Percentiles rank a stretch among this genome's conserved stretches.
Conservation (phyloP, 2,888 invertebrate genomes). For the Drosophila kanekoi region DNA sequence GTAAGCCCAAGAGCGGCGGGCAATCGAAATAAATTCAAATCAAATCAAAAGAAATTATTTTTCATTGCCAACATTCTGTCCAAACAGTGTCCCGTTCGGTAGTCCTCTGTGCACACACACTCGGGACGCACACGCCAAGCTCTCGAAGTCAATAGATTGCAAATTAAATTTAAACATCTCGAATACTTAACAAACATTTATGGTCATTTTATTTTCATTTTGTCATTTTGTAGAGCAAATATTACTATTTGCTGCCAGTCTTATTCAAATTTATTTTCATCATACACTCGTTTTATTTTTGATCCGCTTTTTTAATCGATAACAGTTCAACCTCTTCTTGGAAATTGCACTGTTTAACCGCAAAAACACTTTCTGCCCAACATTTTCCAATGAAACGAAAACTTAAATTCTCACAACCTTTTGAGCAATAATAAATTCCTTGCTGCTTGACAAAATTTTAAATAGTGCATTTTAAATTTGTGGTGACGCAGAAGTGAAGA, state of each 20-base stretch:
- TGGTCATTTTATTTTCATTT: conserved; percentile 12
- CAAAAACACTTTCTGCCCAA: conserved; percentile 1
- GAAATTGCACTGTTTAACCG: neutral
- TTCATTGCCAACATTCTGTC: conserved; percentile 1
- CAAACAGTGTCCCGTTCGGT: conserved; percentile 7
- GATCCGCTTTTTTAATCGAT: neutral
- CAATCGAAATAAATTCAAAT: conserved; percentile 36
- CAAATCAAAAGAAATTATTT: conserved; percentile 38
- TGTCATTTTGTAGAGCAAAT: neutral
- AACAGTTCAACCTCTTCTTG: neutral
- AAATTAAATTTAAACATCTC: conserved; percentile 33
- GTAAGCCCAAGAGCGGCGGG: conserved; percentile 33
- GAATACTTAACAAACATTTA: conserved; percentile 20
- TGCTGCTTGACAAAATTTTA: conserved; percentile 3
- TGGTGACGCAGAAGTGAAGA: neutral
- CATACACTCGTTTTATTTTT: no score
- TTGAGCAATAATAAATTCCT: conserved; percentile 1
- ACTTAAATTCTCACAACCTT: conserved; percentile 3
- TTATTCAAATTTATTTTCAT: no score
- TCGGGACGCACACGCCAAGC: neutral
- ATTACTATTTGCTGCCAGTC: neutral
- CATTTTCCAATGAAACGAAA: neutral
- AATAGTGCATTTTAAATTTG: neutral
- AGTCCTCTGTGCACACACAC: conserved; percentile 3
- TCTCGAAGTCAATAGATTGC: conserved; percentile 22